Evolutionary conservation across 1,140 invertebrate genomes (phyloP), one percentile per base, ranked within the genome.

Genomic region (Cephus cinctus): DNA sequence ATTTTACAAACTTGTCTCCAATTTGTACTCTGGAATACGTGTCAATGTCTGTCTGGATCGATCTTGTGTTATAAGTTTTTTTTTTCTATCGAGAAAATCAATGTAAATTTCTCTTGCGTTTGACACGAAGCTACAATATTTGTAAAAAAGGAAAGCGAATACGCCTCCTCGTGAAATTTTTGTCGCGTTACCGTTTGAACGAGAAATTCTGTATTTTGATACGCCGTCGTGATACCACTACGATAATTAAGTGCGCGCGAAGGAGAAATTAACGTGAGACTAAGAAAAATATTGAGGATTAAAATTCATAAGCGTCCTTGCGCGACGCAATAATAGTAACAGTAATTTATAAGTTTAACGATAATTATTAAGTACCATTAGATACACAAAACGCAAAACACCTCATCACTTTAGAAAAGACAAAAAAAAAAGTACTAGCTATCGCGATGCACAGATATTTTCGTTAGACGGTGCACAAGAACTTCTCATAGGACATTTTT

Each of bases 401-500:
- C 15, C 20, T 36, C 23, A 15, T 25, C 32, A 31, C 12, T 14
- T 18, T 21, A 35, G 44, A 50, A 31, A 32, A 44, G 31, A 48
- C 19, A 30, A 41, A 40, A 30, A 19, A 22, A 53, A 15, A 41
- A 16, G 46, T 27, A 18, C 39, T 34, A 15, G 15, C 15, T 5
- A 43, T 48, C 15, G 44, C 22, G 50, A 56, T 44, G 43, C 44
- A 44, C 32, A 46, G 50, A 43, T 52, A 45, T 54, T n/a, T n/a
- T n/a, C n/a, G n/a, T n/a, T n/a, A n/a, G n/a, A n/a, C n/a, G n/a
- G n/a, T n/a, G n/a, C n/a, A n/a, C n/a, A n/a, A n/a, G n/a, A n/a
- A n/a, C n/a, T n/a, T n/a, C n/a, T n/a, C n/a, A n/a, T n/a, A 57
- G 53, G 59, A 52, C 58, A 55, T 61, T 61, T 65, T 63, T 61